Conservation (phyloP, 1,140 invertebrate species). For the Stegodyphus mimosarum region DNA sequence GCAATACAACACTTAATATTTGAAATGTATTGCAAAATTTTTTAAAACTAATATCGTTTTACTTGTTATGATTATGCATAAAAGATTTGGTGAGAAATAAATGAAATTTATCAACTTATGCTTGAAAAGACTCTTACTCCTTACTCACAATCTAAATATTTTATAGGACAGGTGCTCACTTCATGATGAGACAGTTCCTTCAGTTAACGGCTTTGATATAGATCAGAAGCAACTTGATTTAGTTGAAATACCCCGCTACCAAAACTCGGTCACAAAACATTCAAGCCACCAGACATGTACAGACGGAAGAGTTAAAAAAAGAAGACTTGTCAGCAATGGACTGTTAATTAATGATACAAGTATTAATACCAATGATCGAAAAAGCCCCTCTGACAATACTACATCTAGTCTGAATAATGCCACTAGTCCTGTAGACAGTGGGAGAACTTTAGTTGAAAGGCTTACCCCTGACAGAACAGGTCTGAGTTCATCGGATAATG, state of each 20-base stretch:
- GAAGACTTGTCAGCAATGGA: conserved; percentile 18
- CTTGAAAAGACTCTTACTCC: too few relatives aligned
- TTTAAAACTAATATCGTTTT: too few relatives aligned
- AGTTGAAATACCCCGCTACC: conserved; percentile 28
- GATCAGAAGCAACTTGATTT: conserved; percentile 43
- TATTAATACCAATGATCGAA: background rate
- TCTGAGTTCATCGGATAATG: conserved; percentile 3
- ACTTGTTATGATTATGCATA: too few relatives aligned
- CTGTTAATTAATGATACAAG: background rate
- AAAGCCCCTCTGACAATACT: conserved; percentile 26
- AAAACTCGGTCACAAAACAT: conserved; percentile 20
- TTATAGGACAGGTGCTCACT: conserved; percentile 31
- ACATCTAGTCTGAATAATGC: conserved; percentile 44
- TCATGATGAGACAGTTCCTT: background rate
- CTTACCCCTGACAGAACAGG: conserved; percentile 39
- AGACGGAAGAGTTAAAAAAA: conserved; percentile 18
- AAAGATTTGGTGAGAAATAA: too few relatives aligned
- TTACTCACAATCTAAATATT: background rate
- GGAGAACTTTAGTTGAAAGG: conserved; percentile 14
- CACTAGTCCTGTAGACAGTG: conserved; percentile 32
- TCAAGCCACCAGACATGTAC: conserved; percentile 22
- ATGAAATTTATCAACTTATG: too few relatives aligned
- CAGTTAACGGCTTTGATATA: conserved; percentile 27
- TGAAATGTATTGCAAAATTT: too few relatives aligned
- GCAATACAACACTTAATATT: too few relatives aligned